These are phyloP conservation scores for Euglossa dilemma DNA, from an alignment of 1,140 invertebrate species.

Conservation along the genomic window DNA sequence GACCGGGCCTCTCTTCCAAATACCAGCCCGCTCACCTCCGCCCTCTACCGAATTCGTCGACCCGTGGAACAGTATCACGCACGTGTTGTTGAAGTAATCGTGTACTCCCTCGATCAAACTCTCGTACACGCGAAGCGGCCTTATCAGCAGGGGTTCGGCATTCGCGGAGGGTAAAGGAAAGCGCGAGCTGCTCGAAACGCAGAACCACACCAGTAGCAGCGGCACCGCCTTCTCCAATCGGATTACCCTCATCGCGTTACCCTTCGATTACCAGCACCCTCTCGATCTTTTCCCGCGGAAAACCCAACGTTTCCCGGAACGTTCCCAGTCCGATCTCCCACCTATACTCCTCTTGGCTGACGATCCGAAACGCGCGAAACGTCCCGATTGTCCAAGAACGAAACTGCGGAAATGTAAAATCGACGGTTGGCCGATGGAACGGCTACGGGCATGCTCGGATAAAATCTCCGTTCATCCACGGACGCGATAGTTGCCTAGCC, in stretches of 20 bases:
- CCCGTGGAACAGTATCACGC: constrained; percentile 76
- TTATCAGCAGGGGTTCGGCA: constrained; percentile 54
- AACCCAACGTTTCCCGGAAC: not conserved
- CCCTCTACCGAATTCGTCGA: constrained; percentile 60
- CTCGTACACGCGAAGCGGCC: constrained; percentile 71
- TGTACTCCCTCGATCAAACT: constrained; percentile 71
- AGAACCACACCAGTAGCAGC: too few species aligned
- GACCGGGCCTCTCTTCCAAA: not conserved
- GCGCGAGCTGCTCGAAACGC: not conserved
- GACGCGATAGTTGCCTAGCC: constrained; percentile 31
- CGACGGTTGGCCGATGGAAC: not conserved
- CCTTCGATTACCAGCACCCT: too few species aligned
- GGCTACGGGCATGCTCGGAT: not conserved
- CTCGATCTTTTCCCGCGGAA: not conserved
- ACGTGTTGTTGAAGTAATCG: constrained; percentile 78
- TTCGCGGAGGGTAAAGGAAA: too few species aligned
- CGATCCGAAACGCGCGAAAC: not conserved
- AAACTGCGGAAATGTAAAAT: not conserved
- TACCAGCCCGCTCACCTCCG: constrained; percentile 62
- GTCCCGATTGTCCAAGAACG: not conserved
- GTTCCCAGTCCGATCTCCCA: too few species aligned
- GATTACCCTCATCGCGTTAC: too few species aligned
- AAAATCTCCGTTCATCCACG: not conserved
- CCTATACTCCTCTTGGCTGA: not conserved
- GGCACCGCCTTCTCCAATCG: not conserved